Base-by-base conservation (phyloP, 2,113 vertebrate species). In the Tylochromis polylepis region DNA sequence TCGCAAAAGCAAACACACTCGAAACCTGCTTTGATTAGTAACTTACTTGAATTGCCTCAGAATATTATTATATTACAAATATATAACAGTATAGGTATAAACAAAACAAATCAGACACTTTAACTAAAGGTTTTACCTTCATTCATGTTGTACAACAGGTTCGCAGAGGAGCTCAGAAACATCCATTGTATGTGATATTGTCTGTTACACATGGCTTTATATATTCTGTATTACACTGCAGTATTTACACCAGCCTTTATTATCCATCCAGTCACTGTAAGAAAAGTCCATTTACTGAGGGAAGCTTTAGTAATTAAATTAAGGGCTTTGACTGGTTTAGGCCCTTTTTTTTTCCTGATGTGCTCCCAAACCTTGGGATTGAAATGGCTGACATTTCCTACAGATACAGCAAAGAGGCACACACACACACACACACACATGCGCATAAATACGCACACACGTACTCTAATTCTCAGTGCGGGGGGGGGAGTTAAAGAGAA, bases 341-440 rank as follows among this genome's bases (percentile, higher is more conserved):
- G 90, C 92, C 91, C 90, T 51, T 87, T 84, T 36, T 36, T 62
- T 91, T 92, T 94, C 94, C 94, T 95, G 94, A 95, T 93, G 88
- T 86, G 41, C 85, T 92, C 93, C 94, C 93, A 89, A 83, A 87
- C 53, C 5, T 60, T 90, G 94, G 91, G 92, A 92, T 88, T 84
- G 77, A 91, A 94, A 96, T 95, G 95, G 95, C 96, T 95, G 93
- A 93, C 93, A 88, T 92, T 95, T 96, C 96, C 95, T 94, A 95
- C 91, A 90, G 81, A 93, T 88, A 94, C 70, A 95, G 90, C 86
- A 90, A 56, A 91, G 82, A 55, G 49, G 83, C 79, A 82, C 59
- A 77, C 62, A 84, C 49, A 8, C 57, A 29, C 15, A 85, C 80
- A 78, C 72, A 43, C 81, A 79, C n/a, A n/a, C n/a, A n/a, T n/a